Conservation (phyloP, 2,888 invertebrate species). For the Heliconius erato region DNA sequence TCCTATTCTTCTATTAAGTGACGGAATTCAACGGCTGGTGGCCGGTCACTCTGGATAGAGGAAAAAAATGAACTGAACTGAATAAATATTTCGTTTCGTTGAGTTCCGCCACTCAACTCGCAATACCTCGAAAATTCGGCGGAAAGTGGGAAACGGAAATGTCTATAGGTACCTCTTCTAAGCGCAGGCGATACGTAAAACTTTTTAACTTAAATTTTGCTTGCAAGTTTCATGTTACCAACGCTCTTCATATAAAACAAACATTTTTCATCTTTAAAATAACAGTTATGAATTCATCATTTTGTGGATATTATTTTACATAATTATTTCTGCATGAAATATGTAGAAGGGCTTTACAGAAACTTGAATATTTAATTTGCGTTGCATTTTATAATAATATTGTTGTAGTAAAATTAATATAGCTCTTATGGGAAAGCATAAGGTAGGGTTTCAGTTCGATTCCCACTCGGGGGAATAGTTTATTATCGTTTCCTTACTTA, state of each 20-base stretch:
- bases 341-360: conserved; percentile 9
- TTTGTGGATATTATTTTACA: conserved; percentile 23
- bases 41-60: too few species aligned
- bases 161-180: background rate
- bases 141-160: background rate
- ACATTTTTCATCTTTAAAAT: conserved; percentile 19
- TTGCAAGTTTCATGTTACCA: conserved; percentile 1
- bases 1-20: too few species aligned
- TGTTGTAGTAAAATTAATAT: too few species aligned
- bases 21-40: too few species aligned
- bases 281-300: conserved; percentile 20
- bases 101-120: too few species aligned
- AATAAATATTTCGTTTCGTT: too few species aligned
- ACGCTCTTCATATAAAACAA: conserved; percentile 1
- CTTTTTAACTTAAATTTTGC: conserved; percentile 1
- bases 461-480: background rate
- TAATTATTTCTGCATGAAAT: conserved; percentile 22
- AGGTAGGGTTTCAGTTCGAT: background rate
- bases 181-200: background rate
- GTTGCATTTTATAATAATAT: background rate
- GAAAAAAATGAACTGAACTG: too few species aligned
- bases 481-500: background rate
- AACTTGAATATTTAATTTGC: conserved; percentile 16
- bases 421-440: background rate
- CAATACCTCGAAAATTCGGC: too few species aligned